Percentiles rank a stretch among this genome's conserved stretches.
Evolutionary conservation across 2,797 vertebrate genomes (phyloP).

Genomic region (Poecilia picta): DNA sequence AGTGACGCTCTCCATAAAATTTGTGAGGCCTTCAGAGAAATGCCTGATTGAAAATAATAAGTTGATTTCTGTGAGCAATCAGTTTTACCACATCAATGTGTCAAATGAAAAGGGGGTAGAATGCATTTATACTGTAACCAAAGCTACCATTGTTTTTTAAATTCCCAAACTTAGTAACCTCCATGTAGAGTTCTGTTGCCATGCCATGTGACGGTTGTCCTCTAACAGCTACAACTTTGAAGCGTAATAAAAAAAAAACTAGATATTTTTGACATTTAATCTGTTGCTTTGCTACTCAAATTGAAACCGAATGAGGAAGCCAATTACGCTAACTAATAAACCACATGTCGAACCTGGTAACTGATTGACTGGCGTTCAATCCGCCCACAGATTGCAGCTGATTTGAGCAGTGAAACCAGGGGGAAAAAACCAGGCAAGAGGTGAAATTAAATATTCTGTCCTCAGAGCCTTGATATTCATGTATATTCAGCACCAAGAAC

Average conservation of each 20-base stretch:
- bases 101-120: neutral
- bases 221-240: neutral
- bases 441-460: slow-evolving; percentile 61
- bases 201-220: neutral
- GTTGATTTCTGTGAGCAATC: neutral
- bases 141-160: neutral
- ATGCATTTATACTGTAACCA: neutral
- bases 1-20: neutral
- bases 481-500: slow-evolving; percentile 62
- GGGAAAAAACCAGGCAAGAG: slow-evolving; percentile 35
- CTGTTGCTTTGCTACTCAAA: neutral
- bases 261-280: slow-evolving; percentile 8
- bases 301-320: neutral
- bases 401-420: slow-evolving; percentile 28
- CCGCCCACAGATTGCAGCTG: neutral
- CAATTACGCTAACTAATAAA: slow-evolving; percentile 24
- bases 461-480: slow-evolving; percentile 63
- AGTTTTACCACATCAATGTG: neutral
- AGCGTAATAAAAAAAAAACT: neutral
- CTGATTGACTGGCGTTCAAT: slow-evolving; percentile 13
- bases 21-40: neutral
- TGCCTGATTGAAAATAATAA: neutral
- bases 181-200: neutral
- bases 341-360: neutral
- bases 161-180: neutral